These are phyloP conservation scores for Cardiocondyla obscurior DNA, from an alignment of 1,140 invertebrate genomes.

Conservation along the genomic window DNA sequence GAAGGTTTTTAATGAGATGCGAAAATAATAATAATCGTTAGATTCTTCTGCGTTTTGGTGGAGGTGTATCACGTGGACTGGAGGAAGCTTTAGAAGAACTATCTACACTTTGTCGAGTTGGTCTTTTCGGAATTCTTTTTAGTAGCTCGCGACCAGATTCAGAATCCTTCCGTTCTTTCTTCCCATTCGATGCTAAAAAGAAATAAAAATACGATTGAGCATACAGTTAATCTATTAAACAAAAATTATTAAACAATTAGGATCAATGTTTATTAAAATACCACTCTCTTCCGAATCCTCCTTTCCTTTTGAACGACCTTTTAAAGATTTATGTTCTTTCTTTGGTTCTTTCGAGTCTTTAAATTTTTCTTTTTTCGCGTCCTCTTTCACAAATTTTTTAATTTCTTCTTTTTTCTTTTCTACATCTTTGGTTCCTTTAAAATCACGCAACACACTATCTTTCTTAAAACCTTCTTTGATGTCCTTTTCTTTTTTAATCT, in stretches of 20 bases:
- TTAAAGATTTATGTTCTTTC: conserved; percentile 80
- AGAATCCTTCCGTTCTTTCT: conserved; percentile 82
- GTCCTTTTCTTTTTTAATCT: conserved; percentile 84
- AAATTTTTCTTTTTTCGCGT: conserved; percentile 81
- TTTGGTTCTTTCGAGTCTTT: conserved; percentile 80
- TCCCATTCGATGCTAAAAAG: conserved; percentile 71
- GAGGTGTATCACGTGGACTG: conserved; percentile 82
- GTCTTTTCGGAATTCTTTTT: conserved; percentile 80
- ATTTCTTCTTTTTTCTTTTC: conserved; percentile 84
- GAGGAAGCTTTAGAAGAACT: conserved; percentile 80
- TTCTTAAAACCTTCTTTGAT: conserved; percentile 81
- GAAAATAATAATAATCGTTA: conserved; percentile 64
- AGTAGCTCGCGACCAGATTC: conserved; percentile 79
- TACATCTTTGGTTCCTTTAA: conserved; percentile 80
- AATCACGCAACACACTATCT: conserved; percentile 81
- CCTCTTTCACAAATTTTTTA: conserved; percentile 79
- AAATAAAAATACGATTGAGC: conserved; percentile 17
- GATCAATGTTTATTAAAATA: conserved; percentile 23
- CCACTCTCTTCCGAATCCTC: conserved; percentile 79
- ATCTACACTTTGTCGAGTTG: conserved; percentile 82
- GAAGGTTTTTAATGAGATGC: background rate
- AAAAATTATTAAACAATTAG: conserved; percentile 22
- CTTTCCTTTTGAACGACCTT: conserved; percentile 80
- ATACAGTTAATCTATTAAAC: background rate
- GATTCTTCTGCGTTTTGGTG: conserved; percentile 81